Conservation (phyloP, 2,888 invertebrate species). For the Ectropis crepuscularia region DNA sequence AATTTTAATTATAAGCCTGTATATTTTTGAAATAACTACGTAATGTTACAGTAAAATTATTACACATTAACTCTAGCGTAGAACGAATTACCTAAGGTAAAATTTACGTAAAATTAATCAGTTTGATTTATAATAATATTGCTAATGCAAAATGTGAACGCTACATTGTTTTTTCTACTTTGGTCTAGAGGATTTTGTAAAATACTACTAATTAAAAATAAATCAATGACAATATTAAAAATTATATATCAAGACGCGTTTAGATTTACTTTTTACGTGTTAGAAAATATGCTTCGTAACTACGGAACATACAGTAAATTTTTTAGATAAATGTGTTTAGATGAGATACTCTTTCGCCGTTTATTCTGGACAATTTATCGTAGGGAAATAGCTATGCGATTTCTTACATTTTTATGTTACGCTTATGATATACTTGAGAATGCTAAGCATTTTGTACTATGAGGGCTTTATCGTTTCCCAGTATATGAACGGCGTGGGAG, state of each 20-base stretch:
- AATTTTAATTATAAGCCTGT: constrained; percentile 63
- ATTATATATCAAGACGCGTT: constrained; percentile 77
- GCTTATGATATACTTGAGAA: constrained; percentile 39
- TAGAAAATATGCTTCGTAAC: constrained; percentile 70
- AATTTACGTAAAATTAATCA: constrained; percentile 33
- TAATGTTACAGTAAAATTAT: constrained; percentile 45
- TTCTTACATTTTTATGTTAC: constrained; percentile 48
- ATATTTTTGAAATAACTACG: constrained; percentile 57
- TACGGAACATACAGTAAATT: constrained; percentile 62
- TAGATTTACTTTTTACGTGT: constrained; percentile 76
- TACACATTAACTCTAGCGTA: constrained; percentile 47
- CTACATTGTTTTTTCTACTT: constrained; percentile 66
- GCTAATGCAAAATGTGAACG: constrained; percentile 54
- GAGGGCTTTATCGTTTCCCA: constrained; percentile 23
- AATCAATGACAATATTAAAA: constrained; percentile 83
- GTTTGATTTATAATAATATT: constrained; percentile 49
- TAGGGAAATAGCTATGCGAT: constrained; percentile 34
- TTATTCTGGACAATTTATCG: constrained; percentile 50
- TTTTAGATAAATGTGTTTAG: constrained; percentile 61
- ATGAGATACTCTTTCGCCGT: constrained; percentile 57
- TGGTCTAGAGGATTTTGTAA: constrained; percentile 74
- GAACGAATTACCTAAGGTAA: constrained; percentile 56
- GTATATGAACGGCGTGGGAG: constrained; percentile 39
- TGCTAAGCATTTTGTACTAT: constrained; percentile 38
- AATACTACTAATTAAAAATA: constrained; percentile 75